These are phyloP conservation scores for Asobara japonica DNA, from an alignment of 1,140 invertebrate species.

Conservation along the genomic window DNA sequence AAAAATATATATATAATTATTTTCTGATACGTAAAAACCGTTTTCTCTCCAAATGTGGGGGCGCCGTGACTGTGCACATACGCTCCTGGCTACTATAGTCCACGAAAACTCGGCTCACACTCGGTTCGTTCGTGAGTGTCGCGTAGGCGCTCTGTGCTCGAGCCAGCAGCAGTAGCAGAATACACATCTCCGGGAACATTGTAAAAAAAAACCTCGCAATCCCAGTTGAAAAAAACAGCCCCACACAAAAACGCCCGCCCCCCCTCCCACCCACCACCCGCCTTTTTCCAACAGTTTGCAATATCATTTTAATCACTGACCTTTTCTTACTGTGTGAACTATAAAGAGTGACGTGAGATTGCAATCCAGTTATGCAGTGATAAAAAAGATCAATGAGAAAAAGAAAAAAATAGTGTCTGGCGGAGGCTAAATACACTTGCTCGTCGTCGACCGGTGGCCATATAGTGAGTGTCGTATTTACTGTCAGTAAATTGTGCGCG, in stretches of 20 bases:
- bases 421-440: constrained; percentile 5
- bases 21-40: background rate
- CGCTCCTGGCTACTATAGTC: background rate
- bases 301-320: background rate
- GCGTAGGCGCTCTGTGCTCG: constrained; percentile 32
- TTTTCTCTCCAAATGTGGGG: background rate
- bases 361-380: background rate
- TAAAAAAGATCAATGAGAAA: constrained; percentile 15
- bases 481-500: constrained; percentile 18
- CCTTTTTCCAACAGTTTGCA: no score
- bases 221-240: background rate
- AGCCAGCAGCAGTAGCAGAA: background rate
- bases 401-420: constrained; percentile 14
- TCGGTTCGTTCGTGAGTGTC: constrained; percentile 5
- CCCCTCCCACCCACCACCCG: no score
- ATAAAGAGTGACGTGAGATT: constrained; percentile 4
- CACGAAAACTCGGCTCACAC: background rate
- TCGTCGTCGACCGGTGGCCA: constrained; percentile 17
- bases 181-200: background rate
- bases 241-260: background rate
- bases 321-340: background rate
- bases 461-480: constrained; percentile 4
- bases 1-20: background rate
- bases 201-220: background rate
- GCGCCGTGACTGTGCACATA: background rate